A percentile compares a stretch with the other conserved stretches of the same genome.
Evolutionary conservation across 2,888 invertebrate species (phyloP).

Genomic region (Lasioglossum villosulum): DNA sequence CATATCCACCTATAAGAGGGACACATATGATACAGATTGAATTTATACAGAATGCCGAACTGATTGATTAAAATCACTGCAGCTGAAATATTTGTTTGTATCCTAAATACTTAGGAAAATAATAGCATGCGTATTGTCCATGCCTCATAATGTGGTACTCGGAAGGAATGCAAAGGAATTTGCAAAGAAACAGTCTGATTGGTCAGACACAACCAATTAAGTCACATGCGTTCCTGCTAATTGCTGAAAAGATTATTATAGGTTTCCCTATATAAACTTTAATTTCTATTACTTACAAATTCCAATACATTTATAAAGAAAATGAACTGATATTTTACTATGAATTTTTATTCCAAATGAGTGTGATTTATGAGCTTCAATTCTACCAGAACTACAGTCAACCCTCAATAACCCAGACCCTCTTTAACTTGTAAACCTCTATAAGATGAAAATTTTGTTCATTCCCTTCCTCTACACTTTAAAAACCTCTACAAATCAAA

Average conservation of each 20-base stretch:
- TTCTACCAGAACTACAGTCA: no score
- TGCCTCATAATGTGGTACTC: background rate
- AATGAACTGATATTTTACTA: background rate
- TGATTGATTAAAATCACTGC: background rate
- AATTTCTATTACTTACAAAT: no score
- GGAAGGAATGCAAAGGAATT: background rate
- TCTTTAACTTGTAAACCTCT: no score
- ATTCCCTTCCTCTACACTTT: no score
- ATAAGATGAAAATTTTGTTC: no score
- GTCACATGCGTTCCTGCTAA: background rate
- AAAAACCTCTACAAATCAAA: no score
- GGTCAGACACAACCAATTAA: background rate
- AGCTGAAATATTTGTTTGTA: background rate
- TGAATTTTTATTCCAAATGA: background rate
- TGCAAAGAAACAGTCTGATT: background rate
- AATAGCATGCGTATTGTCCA: background rate
- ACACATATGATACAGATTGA: background rate
- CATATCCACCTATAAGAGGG: constrained; percentile 93
- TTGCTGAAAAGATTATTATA: background rate
- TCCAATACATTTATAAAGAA: background rate
- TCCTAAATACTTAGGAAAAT: background rate
- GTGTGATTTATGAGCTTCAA: background rate
- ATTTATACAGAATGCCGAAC: background rate
- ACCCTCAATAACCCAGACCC: no score
- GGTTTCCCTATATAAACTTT: no score